These are phyloP conservation scores for Datnioides undecimradiatus DNA, from an alignment of 2,113 vertebrate genomes.

Conservation along the genomic window DNA sequence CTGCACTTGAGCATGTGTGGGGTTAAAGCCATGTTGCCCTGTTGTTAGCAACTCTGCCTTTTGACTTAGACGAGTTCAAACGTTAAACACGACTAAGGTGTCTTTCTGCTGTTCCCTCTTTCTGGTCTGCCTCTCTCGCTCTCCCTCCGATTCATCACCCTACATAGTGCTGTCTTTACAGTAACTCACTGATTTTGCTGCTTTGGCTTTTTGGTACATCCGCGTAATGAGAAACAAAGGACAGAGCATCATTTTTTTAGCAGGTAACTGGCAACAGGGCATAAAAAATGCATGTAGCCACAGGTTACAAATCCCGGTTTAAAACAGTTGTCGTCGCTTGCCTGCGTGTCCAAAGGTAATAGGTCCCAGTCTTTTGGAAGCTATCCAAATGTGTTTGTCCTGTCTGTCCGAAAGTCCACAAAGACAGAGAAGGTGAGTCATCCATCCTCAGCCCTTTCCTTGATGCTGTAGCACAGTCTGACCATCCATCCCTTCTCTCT, in stretches of 20 bases:
- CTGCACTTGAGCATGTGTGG: background rate
- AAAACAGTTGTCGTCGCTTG: slow-evolving; percentile 13
- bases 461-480: slow-evolving; percentile 20
- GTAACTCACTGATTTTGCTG: background rate
- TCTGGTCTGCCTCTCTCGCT: background rate
- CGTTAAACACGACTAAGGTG: too few species aligned
- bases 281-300: background rate
- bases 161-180: background rate
- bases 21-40: background rate
- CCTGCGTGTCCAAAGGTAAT: background rate
- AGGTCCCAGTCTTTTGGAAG: slow-evolving; percentile 30
- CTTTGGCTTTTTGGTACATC: background rate
- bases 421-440: slow-evolving; percentile 58
- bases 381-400: slow-evolving; percentile 42
- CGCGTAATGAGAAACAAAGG: background rate
- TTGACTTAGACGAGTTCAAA: background rate
- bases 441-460: slow-evolving; percentile 53
- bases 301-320: background rate
- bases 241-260: background rate
- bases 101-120: background rate
- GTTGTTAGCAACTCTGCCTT: background rate
- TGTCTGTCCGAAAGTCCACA: slow-evolving; percentile 41
- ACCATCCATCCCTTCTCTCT: slow-evolving; percentile 47
- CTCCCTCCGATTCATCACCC: background rate
- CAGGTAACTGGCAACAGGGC: background rate